These are phyloP conservation scores for Hirtodrosophila alboralis DNA, from an alignment of 2,888 invertebrate species.

Conservation along the genomic window DNA sequence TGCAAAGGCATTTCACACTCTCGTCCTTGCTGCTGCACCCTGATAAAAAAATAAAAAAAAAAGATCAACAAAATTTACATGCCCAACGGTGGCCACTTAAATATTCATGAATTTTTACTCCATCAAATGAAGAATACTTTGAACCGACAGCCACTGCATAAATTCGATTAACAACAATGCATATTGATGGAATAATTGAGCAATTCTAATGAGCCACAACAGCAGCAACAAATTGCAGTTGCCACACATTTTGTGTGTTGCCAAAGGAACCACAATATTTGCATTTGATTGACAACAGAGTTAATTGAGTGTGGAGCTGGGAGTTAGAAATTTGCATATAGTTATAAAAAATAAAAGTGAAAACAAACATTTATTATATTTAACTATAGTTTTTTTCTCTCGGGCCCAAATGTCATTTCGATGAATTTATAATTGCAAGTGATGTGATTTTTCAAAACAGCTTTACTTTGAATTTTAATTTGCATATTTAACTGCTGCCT, in stretches of 20 bases:
- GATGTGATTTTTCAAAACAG: conserved; percentile 52
- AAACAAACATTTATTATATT: conserved; percentile 74
- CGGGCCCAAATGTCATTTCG: conserved; percentile 76
- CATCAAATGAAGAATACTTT: conserved; percentile 11
- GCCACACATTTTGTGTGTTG: conserved; percentile 20
- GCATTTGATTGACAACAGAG: conserved; percentile 80
- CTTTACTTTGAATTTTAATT: conserved; percentile 44
- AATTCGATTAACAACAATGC: conserved; percentile 77
- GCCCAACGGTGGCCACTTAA: conserved; percentile 58
- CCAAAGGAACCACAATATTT: conserved; percentile 70
- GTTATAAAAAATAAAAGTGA: conserved; percentile 17
- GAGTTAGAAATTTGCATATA: conserved; percentile 61
- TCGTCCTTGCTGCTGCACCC: not conserved
- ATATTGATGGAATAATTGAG: conserved; percentile 83
- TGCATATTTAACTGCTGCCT: conserved; percentile 54
- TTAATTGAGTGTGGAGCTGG: conserved; percentile 78
- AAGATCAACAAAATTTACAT: conserved; percentile 15
- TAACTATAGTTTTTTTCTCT: conserved; percentile 57
- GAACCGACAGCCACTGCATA: conserved; percentile 25
- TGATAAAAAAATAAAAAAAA: conserved; percentile 2
- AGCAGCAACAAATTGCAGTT: conserved; percentile 69
- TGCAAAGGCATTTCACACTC: conserved; percentile 15
- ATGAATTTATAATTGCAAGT: conserved; percentile 76
- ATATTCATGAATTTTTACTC: conserved; percentile 72
- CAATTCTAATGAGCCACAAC: conserved; percentile 79